These are phyloP conservation scores for Rhodeus uyekii DNA, from an alignment of 2,797 vertebrate species.

Conservation along the genomic window DNA sequence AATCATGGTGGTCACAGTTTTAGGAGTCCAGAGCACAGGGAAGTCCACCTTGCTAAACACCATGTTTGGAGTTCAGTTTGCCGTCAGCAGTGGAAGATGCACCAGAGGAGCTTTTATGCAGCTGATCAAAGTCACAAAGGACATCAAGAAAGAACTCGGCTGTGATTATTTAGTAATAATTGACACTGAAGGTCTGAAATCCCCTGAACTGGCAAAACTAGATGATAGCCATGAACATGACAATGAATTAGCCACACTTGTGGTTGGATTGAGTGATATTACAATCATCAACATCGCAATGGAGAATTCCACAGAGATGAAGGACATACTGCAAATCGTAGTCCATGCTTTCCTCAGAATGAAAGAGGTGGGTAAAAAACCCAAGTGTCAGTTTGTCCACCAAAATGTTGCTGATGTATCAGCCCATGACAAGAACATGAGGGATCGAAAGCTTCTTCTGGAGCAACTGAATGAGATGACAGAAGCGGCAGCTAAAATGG, in stretches of 20 bases:
- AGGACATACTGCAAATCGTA: slow-evolving; percentile 72
- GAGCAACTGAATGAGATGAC: slow-evolving; percentile 73
- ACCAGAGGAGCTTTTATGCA: slow-evolving; percentile 76
- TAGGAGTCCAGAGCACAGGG: slow-evolving; percentile 76
- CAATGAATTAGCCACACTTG: slow-evolving; percentile 75
- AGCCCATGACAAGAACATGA: slow-evolving; percentile 71
- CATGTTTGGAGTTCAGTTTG: slow-evolving; percentile 82
- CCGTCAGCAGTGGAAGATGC: slow-evolving; percentile 77
- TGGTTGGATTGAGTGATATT: slow-evolving; percentile 73
- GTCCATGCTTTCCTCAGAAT: slow-evolving; percentile 75
- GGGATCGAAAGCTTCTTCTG: slow-evolving; percentile 66
- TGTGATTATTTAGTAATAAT: slow-evolving; percentile 73
- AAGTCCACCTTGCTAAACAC: slow-evolving; percentile 77
- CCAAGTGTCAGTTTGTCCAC: slow-evolving; percentile 73
- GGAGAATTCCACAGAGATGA: slow-evolving; percentile 75
- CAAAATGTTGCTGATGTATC: slow-evolving; percentile 75
- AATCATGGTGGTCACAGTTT: slow-evolving; percentile 74
- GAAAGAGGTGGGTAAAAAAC: slow-evolving; percentile 70
- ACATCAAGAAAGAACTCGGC: slow-evolving; percentile 67
- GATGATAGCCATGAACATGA: slow-evolving; percentile 72
- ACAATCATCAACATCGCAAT: slow-evolving; percentile 75
- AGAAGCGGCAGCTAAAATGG: slow-evolving; percentile 69
- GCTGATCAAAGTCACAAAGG: slow-evolving; percentile 69
- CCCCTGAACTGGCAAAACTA: slow-evolving; percentile 69
- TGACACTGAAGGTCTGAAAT: slow-evolving; percentile 76